phyloP scores from a whole-genome alignment of 1,140 invertebrate species.

The Drepana arcuata region DNA sequence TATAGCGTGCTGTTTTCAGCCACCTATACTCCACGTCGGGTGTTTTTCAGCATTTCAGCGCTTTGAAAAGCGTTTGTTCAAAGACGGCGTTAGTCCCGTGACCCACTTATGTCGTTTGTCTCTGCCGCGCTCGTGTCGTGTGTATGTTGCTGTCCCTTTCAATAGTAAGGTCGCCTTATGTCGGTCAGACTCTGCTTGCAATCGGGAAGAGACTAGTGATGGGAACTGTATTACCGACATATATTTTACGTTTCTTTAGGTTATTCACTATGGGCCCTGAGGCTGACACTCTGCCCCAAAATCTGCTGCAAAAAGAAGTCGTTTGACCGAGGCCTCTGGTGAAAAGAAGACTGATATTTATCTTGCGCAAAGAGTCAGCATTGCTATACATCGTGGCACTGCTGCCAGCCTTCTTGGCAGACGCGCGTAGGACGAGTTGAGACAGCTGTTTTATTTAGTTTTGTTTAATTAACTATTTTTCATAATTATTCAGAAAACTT shows the following conservation, averaged over 20 bases:
- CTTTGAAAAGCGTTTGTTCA: slow-evolving; percentile 39
- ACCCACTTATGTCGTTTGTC: slow-evolving; percentile 52
- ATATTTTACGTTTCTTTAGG: too few relatives aligned
- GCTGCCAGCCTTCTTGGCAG: too few relatives aligned
- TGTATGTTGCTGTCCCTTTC: slow-evolving; percentile 30
- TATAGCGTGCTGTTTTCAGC: slow-evolving; percentile 45
- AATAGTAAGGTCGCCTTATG: slow-evolving; percentile 53
- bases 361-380: not conserved
- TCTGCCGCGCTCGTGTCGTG: slow-evolving; percentile 9
- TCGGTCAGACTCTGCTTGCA: slow-evolving; percentile 54
- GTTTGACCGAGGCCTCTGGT: too few relatives aligned
- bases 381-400: too few relatives aligned
- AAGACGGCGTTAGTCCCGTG: slow-evolving; percentile 59
- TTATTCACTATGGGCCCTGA: too few relatives aligned
- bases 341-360: not conserved
- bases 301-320: too few relatives aligned
- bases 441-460: too few relatives aligned
- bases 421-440: too few relatives aligned
- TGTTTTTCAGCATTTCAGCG: slow-evolving; percentile 41
- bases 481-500: too few relatives aligned
- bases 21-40: slow-evolving; percentile 25
- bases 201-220: slow-evolving; percentile 41
- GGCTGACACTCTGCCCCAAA: too few relatives aligned
- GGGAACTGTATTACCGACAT: slow-evolving; percentile 2
- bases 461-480: too few relatives aligned